These are phyloP conservation scores for Bombus waltoni DNA, from an alignment of 1,140 invertebrate species.

Conservation along the genomic window DNA sequence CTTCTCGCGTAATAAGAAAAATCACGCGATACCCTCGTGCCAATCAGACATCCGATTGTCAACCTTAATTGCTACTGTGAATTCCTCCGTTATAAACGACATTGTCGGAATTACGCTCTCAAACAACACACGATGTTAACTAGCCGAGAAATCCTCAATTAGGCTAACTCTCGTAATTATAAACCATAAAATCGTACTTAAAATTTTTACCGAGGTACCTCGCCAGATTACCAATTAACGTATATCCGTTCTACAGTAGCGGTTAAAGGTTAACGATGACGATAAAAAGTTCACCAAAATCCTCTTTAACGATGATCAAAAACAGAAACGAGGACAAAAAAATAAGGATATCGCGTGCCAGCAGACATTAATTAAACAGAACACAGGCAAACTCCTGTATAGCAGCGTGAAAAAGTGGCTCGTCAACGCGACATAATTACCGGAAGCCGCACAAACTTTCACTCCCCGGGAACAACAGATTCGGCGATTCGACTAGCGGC, in stretches of 20 bases:
- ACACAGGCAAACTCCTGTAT: neutral
- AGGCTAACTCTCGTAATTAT: neutral
- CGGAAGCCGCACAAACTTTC: slow-evolving; percentile 30
- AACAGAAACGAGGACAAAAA: neutral
- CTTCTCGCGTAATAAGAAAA: neutral
- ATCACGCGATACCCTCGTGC: neutral
- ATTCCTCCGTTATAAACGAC: neutral
- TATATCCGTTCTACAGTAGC: neutral
- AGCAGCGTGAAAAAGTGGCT: slow-evolving; percentile 10
- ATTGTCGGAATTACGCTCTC: neutral
- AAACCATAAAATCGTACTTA: neutral
- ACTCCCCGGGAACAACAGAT: slow-evolving; percentile 30
- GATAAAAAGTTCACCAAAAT: neutral
- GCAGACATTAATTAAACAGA: slow-evolving; percentile 38
- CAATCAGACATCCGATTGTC: neutral
- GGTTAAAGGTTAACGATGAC: neutral
- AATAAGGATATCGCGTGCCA: neutral
- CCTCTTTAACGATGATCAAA: neutral
- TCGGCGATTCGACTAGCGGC: slow-evolving; percentile 24
- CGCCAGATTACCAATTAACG: neutral
- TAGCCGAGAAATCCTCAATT: neutral
- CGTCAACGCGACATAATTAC: slow-evolving; percentile 45
- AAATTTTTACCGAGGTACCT: neutral
- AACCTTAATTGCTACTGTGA: neutral
- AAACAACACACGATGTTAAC: neutral